Conservation (phyloP, 2,797 vertebrate genomes). For the Microctenopoma lineatum region DNA sequence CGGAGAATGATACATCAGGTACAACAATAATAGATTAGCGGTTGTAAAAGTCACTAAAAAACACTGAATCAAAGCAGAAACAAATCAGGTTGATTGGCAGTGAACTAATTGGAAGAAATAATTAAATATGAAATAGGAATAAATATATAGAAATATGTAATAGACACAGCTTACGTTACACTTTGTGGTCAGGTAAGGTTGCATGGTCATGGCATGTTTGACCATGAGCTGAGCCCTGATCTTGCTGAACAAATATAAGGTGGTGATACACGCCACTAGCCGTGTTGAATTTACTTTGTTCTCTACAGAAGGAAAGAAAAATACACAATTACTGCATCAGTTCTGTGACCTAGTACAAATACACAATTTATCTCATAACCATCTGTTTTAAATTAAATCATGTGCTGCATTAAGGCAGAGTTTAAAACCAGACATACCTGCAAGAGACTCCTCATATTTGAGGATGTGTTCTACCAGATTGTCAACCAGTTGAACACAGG, state of each 20-base stretch:
- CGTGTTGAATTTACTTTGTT: slow-evolving; percentile 94
- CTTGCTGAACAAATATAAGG: slow-evolving; percentile 98
- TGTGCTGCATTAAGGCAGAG: background rate
- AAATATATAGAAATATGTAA: background rate
- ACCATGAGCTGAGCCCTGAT: slow-evolving; percentile 98
- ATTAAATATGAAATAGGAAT: background rate
- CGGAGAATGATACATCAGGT: background rate
- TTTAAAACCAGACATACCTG: slow-evolving; percentile 81
- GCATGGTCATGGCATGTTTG: slow-evolving; percentile 99
- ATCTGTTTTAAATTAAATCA: background rate
- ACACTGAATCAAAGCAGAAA: background rate
- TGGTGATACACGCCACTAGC: slow-evolving; percentile 96
- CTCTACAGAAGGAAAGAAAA: slow-evolving; percentile 77
- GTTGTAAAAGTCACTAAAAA: background rate
- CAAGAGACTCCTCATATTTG: slow-evolving; percentile 95
- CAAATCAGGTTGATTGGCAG: background rate
- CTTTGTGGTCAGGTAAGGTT: slow-evolving; percentile 98
- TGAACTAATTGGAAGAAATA: background rate
- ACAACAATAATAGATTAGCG: background rate
- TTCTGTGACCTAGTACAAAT: background rate
- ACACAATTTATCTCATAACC: no score
- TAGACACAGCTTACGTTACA: slow-evolving; percentile 90
- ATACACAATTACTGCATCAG: background rate
- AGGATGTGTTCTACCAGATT: slow-evolving; percentile 98
- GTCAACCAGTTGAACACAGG: slow-evolving; percentile 97